These are phyloP conservation scores for Habroteleia sp. DNA, from an alignment of 2,888 invertebrate species.

Conservation along the genomic window DNA sequence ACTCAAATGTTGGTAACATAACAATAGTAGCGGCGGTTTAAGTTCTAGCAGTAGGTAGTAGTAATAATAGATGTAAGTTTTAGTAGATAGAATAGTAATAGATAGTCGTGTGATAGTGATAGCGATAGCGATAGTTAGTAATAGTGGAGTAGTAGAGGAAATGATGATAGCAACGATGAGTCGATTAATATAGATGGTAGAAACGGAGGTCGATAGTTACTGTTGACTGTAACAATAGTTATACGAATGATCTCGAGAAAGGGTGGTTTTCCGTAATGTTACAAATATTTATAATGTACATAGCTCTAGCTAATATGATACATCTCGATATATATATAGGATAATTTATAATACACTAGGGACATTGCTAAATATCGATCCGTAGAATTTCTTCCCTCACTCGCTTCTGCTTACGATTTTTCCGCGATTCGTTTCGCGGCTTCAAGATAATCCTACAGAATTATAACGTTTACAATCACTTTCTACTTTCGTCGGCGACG, in stretches of 20 bases:
- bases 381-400: conserved; percentile 64
- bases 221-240: conserved; percentile 67
- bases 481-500: conserved; percentile 67
- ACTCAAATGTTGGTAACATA: conserved; percentile 76
- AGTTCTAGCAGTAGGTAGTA: conserved; percentile 62
- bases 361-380: conserved; percentile 75
- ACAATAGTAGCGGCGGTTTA: conserved; percentile 69
- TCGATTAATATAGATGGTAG: conserved; percentile 33
- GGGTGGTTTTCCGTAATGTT: conserved; percentile 69
- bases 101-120: conserved; percentile 65
- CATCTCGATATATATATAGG: conserved; percentile 76
- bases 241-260: conserved; percentile 67
- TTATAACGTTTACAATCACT: conserved; percentile 62
- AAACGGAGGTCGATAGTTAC: conserved; percentile 55
- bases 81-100: conserved; percentile 49
- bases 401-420: conserved; percentile 14
- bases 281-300: conserved; percentile 70
- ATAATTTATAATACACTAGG: conserved; percentile 78
- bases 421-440: conserved; percentile 29
- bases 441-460: conserved; percentile 29
- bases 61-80: conserved; percentile 65
- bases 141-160: conserved; percentile 69
- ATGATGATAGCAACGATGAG: conserved; percentile 68
- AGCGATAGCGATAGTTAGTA: conserved; percentile 59
- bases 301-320: conserved; percentile 74